phyloP scores from a whole-genome alignment of 2,113 vertebrate genomes.

The Speoplatyrhinus poulsoni region DNA sequence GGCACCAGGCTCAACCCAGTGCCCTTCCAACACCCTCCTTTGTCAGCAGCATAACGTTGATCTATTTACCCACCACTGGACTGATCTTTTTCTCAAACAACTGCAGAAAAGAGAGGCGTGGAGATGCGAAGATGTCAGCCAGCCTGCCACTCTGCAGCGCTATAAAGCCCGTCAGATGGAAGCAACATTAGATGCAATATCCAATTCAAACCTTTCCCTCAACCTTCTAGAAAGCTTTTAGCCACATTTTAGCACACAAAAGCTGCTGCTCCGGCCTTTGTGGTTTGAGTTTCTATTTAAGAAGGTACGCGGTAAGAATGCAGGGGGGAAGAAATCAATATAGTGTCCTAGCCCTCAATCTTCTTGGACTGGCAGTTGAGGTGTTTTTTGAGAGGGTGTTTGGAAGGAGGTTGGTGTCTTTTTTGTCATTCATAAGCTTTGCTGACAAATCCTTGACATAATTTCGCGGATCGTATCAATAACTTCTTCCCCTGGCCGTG shows the following conservation, averaged over 20 bases:
- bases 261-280: constrained; percentile 91
- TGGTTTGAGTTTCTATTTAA: constrained; percentile 92
- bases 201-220: constrained; percentile 88
- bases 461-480: constrained; percentile 94
- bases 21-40: constrained; percentile 58
- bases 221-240: constrained; percentile 89
- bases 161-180: constrained; percentile 72
- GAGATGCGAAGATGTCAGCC: constrained; percentile 59
- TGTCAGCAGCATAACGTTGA: constrained; percentile 75
- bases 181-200: constrained; percentile 85
- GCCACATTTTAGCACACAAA: constrained; percentile 97
- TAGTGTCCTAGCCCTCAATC: constrained; percentile 95
- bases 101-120: constrained; percentile 41
- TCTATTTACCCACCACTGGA: constrained; percentile 73
- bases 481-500: constrained; percentile 87
- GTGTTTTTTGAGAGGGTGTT: constrained; percentile 58
- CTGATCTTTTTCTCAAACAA: constrained; percentile 78
- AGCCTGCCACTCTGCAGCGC: constrained; percentile 40
- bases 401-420: constrained; percentile 60
- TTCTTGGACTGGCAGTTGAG: constrained; percentile 84
- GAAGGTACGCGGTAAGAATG: constrained; percentile 79
- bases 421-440: constrained; percentile 98
- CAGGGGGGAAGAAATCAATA: constrained; percentile 88
- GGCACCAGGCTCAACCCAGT: constrained; percentile 43
- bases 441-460: constrained; percentile 98